A percentile compares a stretch with the other conserved stretches of the same genome.
Conservation (phyloP, 2,113 vertebrate species). For the Lanius ludovicianus region DNA sequence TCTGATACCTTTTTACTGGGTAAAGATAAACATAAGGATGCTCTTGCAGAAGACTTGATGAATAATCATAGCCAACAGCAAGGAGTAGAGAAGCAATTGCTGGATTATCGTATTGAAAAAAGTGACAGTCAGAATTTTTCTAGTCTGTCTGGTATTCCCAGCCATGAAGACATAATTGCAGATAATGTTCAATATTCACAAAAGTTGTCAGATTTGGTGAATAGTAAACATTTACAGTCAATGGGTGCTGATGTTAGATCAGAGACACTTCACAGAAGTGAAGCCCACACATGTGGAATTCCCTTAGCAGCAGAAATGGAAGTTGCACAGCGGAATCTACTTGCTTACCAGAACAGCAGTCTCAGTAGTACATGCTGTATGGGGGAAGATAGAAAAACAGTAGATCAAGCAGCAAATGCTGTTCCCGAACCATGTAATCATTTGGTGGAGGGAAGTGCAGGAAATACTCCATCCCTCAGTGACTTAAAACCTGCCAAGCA, state of each 20-base stretch:
- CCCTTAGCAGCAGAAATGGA: not conserved
- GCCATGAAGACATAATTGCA: not conserved
- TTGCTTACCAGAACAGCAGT: not conserved
- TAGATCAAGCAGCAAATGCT: not conserved
- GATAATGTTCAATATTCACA: not conserved
- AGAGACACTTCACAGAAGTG: not conserved
- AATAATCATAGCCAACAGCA: not conserved
- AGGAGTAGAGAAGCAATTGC: not conserved
- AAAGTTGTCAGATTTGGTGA: not conserved
- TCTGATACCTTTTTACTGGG: slow-evolving; percentile 24
- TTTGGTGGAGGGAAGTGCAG: not conserved
- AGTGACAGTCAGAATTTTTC: not conserved
- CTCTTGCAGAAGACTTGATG: not conserved
- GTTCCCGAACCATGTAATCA: not conserved
- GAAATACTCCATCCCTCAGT: not conserved
- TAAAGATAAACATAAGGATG: not conserved
- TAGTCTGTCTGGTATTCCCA: not conserved
- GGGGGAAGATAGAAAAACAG: not conserved
- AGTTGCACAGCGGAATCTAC: not conserved
- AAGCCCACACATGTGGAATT: not conserved
- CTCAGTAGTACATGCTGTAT: not conserved
- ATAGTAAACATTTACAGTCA: not conserved
- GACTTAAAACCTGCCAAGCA: not conserved
- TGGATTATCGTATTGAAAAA: not conserved
- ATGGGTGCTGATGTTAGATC: not conserved